Percentiles rank a stretch among this genome's conserved stretches.
Evolutionary conservation across 2,797 vertebrate genomes (phyloP).

Genomic region (Spinibarbus caldwelli): DNA sequence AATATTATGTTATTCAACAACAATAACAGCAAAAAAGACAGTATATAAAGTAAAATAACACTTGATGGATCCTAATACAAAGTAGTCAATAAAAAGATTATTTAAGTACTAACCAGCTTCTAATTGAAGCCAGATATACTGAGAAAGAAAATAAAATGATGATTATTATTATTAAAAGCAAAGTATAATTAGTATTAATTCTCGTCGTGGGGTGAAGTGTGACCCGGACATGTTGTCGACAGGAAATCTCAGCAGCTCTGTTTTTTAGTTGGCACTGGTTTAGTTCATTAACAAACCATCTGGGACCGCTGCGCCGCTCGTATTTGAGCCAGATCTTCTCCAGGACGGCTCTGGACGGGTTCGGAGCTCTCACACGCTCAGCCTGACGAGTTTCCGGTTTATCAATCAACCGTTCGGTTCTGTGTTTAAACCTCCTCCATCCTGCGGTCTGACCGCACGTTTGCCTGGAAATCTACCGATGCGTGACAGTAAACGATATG

Average conservation of each 20-base stretch:
- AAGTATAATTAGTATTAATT: not conserved
- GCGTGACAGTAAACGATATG: not conserved
- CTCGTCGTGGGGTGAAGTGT: not conserved
- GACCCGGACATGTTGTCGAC: not conserved
- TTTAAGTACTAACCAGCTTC: not conserved
- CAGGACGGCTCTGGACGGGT: conserved; percentile 62
- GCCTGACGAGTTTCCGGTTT: not conserved
- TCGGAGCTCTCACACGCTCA: not conserved
- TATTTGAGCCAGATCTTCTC: conserved; percentile 52
- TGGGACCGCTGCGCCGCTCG: conserved; percentile 52
- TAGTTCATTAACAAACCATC: conserved; percentile 60
- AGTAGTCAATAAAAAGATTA: not conserved
- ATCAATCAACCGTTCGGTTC: not conserved
- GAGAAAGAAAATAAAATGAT: not conserved
- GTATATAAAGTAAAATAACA: not conserved
- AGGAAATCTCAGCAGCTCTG: not conserved
- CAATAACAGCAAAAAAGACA: not conserved
- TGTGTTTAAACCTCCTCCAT: not conserved
- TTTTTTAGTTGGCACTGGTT: conserved; percentile 49
- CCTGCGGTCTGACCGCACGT: not conserved
- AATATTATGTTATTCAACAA: too few relatives aligned
- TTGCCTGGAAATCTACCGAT: not conserved
- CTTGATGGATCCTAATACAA: not conserved
- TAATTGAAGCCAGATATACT: not conserved
- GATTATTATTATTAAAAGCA: not conserved